A percentile compares a stretch with the other conserved stretches of the same genome.
phyloP scores from a whole-genome alignment of 2,113 vertebrate genomes.

The Prietella phreatophila region DNA sequence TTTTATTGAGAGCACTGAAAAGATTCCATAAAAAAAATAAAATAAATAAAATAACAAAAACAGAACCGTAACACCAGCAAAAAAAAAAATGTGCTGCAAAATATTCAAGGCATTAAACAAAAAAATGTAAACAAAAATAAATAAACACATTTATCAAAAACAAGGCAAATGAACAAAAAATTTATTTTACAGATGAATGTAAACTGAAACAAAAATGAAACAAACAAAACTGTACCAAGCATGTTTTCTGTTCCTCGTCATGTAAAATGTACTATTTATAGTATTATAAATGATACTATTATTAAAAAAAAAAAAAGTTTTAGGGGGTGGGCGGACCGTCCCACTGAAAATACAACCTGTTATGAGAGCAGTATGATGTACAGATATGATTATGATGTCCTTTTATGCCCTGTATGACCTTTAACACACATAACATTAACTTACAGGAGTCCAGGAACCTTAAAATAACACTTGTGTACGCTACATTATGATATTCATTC shows the following conservation, averaged over 20 bases:
- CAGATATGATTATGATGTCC: constrained; percentile 22
- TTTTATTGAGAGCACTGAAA: constrained; percentile 58
- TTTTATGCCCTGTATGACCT: constrained; percentile 22
- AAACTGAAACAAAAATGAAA: constrained; percentile 62
- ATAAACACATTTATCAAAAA: constrained; percentile 50
- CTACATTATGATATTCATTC: constrained; percentile 48
- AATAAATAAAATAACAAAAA: neutral
- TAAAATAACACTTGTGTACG: constrained; percentile 57
- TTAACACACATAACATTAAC: constrained; percentile 24
- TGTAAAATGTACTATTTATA: constrained; percentile 51
- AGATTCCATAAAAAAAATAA: constrained; percentile 47
- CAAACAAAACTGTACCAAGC: constrained; percentile 74
- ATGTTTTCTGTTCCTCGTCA: constrained; percentile 68
- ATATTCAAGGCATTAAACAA: constrained; percentile 32
- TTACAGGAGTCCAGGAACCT: constrained; percentile 40
- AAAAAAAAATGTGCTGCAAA: constrained; percentile 18
- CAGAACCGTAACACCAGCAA: constrained; percentile 36
- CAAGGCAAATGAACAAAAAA: constrained; percentile 68
- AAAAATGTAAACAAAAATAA: constrained; percentile 48
- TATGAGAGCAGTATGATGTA: constrained; percentile 64
- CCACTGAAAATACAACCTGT: constrained; percentile 37
- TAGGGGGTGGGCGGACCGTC: constrained; percentile 2
- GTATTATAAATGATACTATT: constrained; percentile 44
- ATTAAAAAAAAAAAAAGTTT: constrained; percentile 44
- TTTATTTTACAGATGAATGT: constrained; percentile 74